Percentiles rank a stretch among this genome's conserved stretches.
These are phyloP conservation scores for Manis crassicaudata DNA, from an alignment of 2,797 vertebrate genomes.

Conservation along the genomic window DNA sequence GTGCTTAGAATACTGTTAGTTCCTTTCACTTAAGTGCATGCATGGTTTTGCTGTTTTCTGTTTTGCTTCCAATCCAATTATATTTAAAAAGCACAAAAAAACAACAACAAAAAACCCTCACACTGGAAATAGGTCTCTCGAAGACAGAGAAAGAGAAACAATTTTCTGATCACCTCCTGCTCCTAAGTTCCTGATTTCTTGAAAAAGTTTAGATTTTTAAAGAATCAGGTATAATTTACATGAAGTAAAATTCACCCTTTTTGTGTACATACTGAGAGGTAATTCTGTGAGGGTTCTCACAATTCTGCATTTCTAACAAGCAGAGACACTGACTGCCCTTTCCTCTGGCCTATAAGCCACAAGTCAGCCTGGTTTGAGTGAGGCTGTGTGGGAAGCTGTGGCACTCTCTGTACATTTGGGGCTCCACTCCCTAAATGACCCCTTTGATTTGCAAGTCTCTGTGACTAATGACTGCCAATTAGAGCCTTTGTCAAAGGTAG, in stretches of 20 bases:
- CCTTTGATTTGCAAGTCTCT: neutral
- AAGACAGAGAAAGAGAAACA: slow-evolving; percentile 69
- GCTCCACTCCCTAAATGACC: neutral
- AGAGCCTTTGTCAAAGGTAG: neutral
- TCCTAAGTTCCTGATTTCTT: slow-evolving; percentile 54
- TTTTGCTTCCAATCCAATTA: slow-evolving; percentile 16
- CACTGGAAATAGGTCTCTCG: slow-evolving; percentile 54
- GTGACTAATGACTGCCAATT: neutral
- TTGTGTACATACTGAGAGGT: neutral
- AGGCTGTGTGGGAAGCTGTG: neutral
- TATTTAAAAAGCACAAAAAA: neutral
- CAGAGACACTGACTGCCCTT: neutral
- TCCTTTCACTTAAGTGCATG: neutral
- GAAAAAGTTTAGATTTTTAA: slow-evolving; percentile 70
- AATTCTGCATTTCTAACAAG: neutral
- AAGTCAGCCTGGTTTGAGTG: neutral
- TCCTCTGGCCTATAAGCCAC: neutral
- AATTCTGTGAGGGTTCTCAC: neutral
- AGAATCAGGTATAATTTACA: neutral
- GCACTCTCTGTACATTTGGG: neutral
- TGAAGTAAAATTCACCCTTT: neutral
- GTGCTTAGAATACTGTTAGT: neutral
- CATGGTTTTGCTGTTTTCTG: neutral
- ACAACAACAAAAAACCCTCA: neutral
- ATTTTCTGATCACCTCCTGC: slow-evolving; percentile 76